phyloP scores from a whole-genome alignment of 2,797 vertebrate species.

The Lateolabrax maculatus region DNA sequence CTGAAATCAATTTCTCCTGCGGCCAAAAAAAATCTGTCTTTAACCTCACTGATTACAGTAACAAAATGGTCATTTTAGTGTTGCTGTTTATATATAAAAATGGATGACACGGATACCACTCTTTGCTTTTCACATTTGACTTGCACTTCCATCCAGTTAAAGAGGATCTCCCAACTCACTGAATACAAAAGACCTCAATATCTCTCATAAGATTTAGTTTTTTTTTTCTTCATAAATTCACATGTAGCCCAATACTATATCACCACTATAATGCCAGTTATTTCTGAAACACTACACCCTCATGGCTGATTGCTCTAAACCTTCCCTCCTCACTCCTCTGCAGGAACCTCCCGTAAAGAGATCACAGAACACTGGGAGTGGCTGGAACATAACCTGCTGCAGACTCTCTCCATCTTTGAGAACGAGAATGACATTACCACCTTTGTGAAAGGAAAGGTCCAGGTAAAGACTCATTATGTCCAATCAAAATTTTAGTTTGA shows the following conservation, averaged over 20 bases:
- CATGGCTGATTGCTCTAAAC: conserved; percentile 4
- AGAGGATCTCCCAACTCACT: neutral
- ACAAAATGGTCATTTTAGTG: neutral
- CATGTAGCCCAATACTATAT: neutral
- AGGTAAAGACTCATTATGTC: conserved; percentile 82
- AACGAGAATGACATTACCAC: conserved; percentile 98
- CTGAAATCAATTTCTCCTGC: conserved; percentile 15
- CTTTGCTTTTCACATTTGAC: neutral
- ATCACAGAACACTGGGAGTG: conserved; percentile 99
- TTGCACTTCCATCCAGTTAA: neutral
- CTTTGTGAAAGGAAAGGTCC: conserved; percentile 98
- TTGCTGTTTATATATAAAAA: neutral
- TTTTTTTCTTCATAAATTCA: neutral
- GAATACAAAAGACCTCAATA: neutral
- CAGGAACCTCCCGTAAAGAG: conserved; percentile 95
- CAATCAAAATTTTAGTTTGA: neutral
- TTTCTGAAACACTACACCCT: conserved; percentile 23
- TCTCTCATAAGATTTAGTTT: neutral
- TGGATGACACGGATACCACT: neutral
- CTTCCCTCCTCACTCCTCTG: neutral
- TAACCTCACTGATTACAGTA: conserved; percentile 2
- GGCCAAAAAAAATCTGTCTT: conserved; percentile 9
- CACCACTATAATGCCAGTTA: neutral
- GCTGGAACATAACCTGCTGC: conserved; percentile 97
- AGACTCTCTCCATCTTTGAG: conserved; percentile 98